Evolutionary conservation across 1,140 invertebrate species (phyloP).

Genomic region (Papilio polytes): DNA sequence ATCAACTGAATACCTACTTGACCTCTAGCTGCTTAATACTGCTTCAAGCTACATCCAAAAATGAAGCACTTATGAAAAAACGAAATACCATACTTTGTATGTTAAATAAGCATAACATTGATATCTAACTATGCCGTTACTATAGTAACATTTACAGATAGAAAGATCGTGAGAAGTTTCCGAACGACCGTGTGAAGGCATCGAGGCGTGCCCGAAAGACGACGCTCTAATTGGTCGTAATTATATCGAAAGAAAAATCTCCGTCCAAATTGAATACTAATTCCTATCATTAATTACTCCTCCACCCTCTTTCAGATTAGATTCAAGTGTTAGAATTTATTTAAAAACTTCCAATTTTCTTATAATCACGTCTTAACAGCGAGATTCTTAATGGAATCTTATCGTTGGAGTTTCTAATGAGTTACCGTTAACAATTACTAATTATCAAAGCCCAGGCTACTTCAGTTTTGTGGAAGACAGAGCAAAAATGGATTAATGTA

Average conservation of each 20-base stretch:
- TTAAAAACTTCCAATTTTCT: slow-evolving; percentile 16
- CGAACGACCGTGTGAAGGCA: slow-evolving; percentile 56
- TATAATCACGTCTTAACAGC: background rate
- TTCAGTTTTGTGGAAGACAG: background rate
- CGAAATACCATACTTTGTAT: background rate
- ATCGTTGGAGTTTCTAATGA: background rate
- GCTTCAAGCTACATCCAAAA: background rate
- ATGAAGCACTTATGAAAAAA: background rate
- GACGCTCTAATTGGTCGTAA: slow-evolving; percentile 66
- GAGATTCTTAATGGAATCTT: background rate
- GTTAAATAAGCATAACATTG: background rate
- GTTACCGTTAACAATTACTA: slow-evolving; percentile 1
- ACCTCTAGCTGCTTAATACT: background rate
- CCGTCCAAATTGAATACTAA: slow-evolving; percentile 45
- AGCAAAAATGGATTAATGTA: too few relatives aligned
- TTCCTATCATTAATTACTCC: slow-evolving; percentile 34
- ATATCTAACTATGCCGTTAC: background rate
- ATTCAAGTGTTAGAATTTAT: slow-evolving; percentile 29
- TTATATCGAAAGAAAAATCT: slow-evolving; percentile 56
- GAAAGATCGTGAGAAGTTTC: slow-evolving; percentile 63
- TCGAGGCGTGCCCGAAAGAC: slow-evolving; percentile 55
- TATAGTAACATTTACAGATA: slow-evolving; percentile 43
- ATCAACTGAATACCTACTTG: too few relatives aligned
- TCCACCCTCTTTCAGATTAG: slow-evolving; percentile 11
- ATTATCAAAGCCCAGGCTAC: background rate